These are phyloP conservation scores for Griposia aprilina DNA, from an alignment of 2,888 invertebrate species.

Conservation along the genomic window DNA sequence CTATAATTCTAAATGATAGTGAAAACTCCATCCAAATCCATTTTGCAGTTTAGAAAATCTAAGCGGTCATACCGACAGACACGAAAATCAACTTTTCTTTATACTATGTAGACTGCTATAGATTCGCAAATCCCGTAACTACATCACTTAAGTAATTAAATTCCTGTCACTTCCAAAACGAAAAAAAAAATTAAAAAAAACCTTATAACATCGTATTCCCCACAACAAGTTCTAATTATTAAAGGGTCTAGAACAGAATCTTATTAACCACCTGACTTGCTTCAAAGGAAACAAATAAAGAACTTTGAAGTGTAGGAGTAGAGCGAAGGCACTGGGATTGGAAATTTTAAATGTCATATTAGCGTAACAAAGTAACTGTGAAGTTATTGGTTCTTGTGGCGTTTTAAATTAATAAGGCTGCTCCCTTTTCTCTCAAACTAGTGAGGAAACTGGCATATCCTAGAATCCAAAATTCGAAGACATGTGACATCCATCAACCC, in stretches of 20 bases:
- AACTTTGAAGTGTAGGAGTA: slow-evolving; percentile 31
- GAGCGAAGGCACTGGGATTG: background rate
- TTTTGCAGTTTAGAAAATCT: too few species aligned
- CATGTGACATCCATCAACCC: background rate
- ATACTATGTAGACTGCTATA: too few species aligned
- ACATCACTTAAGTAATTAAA: too few species aligned
- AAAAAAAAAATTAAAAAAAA: too few species aligned
- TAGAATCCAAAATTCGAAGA: background rate
- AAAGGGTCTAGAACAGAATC: slow-evolving; percentile 23
- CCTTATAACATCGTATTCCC: background rate
- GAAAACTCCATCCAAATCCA: too few species aligned
- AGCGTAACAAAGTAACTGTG: slow-evolving; percentile 1
- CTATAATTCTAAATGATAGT: too few species aligned
- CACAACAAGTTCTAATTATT: slow-evolving; percentile 1
- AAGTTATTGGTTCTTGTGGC: background rate
- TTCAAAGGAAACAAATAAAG: slow-evolving; percentile 47
- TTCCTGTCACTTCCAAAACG: too few species aligned
- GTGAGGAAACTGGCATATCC: background rate
- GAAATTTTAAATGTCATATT: slow-evolving; percentile 31
- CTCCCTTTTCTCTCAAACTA: background rate
- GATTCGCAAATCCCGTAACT: too few species aligned
- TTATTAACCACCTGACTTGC: slow-evolving; percentile 27
- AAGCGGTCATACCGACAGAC: too few species aligned
- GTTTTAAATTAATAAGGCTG: slow-evolving; percentile 8
- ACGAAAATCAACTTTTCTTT: background rate